phyloP scores from a whole-genome alignment of 1,140 invertebrate genomes.

The Euwallacea similis region DNA sequence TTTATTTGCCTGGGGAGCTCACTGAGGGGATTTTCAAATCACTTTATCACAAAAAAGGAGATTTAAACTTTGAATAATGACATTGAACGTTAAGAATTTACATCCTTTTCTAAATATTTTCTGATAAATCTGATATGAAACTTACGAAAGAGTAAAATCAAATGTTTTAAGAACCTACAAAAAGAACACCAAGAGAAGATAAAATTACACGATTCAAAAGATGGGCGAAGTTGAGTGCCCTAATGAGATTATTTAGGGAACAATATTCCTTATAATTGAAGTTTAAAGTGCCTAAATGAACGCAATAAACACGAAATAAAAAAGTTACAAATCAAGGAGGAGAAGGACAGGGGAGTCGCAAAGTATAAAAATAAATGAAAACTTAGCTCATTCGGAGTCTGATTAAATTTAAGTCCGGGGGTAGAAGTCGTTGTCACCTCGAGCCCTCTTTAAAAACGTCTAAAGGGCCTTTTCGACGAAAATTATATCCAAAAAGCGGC shows the following conservation, averaged over 20 bases:
- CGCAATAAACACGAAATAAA: slow-evolving; percentile 41
- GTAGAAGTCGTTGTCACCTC: slow-evolving; percentile 43
- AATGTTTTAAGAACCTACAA: slow-evolving; percentile 22
- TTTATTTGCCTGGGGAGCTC: slow-evolving; percentile 1
- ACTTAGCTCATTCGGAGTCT: slow-evolving; percentile 48
- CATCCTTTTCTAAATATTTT: too few relatives aligned
- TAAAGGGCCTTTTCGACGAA: slow-evolving; percentile 40
- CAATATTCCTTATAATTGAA: slow-evolving; percentile 46
- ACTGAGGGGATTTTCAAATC: too few relatives aligned
- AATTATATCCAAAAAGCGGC: slow-evolving; percentile 38
- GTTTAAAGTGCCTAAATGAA: slow-evolving; percentile 43
- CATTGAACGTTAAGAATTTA: too few relatives aligned
- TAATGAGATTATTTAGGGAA: slow-evolving; percentile 41
- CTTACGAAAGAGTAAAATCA: not conserved
- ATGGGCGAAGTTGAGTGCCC: slow-evolving; percentile 24
- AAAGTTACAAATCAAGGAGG: slow-evolving; percentile 41
- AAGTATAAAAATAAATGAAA: slow-evolving; percentile 51
- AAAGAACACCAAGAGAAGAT: slow-evolving; percentile 29
- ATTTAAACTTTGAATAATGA: too few relatives aligned
- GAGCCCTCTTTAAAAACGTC: slow-evolving; percentile 43
- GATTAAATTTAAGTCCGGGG: slow-evolving; percentile 49
- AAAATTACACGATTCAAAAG: slow-evolving; percentile 35
- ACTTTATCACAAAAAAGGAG: too few relatives aligned
- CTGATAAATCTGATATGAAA: not conserved
- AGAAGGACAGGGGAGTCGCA: slow-evolving; percentile 37